Evolutionary conservation across 2,113 vertebrate species (phyloP), one percentile per base, ranked within the genome.

Genomic region (Rhinoderma darwinii): DNA sequence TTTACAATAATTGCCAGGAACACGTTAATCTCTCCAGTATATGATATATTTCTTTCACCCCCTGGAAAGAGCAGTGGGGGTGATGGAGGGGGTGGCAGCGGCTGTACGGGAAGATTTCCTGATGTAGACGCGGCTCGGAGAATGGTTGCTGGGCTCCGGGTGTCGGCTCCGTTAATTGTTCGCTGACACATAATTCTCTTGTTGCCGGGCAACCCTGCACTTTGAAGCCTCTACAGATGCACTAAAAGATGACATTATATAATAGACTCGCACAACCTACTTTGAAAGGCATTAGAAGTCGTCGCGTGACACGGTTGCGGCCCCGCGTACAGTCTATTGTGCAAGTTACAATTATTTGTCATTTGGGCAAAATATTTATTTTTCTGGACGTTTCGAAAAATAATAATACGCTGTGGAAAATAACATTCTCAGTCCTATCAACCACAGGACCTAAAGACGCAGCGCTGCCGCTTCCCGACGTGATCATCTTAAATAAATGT

Each of bases 131-230:
- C 5, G 63, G n/a, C 63, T 83, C n/a, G 39, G 82, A 73, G 41
- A 54, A 84, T 73, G 68, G 68, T 84, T 84, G 6, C 41, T 66
- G 81, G 54, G 63, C 32, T 70, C 25, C 37, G 54, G 51, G 72
- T 84, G 72, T 76, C 83, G 41, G 51, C 43, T n/a, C 83, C 59
- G 83, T 56, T 84, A 84, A 84, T 84, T 84, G 83, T 74, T 76
- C 83, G 56, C 70, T 75, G 72, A 84, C 83, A 84, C 83, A 44
- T 76, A 75, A 75, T 76, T 84, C 30, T 51, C 43, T 61, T 84
- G 83, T 84, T 84, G 83, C 83, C 37, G 25, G 72, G 72, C 72
- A 84, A 84, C 83, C 41, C 72, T 84, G 83, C 68, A 61, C 72
- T 84, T 76, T 61, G 51, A 22, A 84, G 47, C 83, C 18, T 44